Conservation (phyloP, 2,113 vertebrate species). For the Tamias sibiricus region DNA sequence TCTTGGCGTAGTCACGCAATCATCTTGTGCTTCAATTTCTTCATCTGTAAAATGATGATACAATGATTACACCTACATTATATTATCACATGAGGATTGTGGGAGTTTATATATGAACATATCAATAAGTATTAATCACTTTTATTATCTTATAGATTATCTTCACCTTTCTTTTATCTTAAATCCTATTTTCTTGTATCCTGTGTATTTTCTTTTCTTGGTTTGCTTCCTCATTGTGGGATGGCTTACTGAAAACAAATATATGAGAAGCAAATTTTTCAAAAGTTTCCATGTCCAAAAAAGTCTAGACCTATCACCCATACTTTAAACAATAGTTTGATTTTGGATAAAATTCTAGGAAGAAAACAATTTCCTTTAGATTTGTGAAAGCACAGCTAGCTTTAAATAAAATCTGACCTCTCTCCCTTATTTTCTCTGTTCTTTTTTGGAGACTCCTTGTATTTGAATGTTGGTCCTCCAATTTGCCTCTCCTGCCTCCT, state of each 20-base stretch:
- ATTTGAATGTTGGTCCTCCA: not conserved
- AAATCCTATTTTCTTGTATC: not conserved
- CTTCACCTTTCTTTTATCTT: not conserved
- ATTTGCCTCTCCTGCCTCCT: not conserved
- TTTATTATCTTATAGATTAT: not conserved
- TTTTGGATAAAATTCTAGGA: not conserved
- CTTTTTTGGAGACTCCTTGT: not conserved
- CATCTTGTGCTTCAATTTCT: not conserved
- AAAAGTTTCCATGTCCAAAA: not conserved
- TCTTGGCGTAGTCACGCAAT: not conserved
- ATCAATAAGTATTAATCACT: not conserved
- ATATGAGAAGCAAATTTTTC: not conserved
- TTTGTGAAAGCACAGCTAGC: not conserved
- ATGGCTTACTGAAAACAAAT: not conserved
- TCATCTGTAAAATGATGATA: not conserved
- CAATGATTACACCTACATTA: not conserved
- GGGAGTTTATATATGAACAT: not conserved
- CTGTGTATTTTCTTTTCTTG: not conserved
- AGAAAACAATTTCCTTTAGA: not conserved
- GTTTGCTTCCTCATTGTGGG: not conserved
- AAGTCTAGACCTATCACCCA: not conserved
- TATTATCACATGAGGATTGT: not conserved
- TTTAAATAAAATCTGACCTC: not conserved
- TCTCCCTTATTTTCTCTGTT: not conserved
- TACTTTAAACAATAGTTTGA: not conserved